Base-by-base conservation (phyloP, 2,797 vertebrate genomes). In the Enteromius thamalakanensis region DNA sequence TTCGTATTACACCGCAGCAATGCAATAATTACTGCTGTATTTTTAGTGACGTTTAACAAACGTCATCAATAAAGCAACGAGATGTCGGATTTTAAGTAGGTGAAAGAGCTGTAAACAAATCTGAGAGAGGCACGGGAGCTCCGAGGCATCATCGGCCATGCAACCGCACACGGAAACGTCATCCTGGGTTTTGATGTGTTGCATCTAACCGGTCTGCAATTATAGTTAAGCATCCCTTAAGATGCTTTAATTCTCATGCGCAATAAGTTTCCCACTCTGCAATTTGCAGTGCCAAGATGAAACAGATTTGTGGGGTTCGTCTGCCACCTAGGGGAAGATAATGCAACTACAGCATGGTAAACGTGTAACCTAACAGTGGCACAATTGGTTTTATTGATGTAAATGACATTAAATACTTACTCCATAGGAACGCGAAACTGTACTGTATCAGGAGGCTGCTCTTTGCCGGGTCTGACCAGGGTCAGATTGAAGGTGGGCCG, bases 361-460 rank as follows among this genome's bases (percentile, higher is more conserved):
- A 74, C 1, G 45, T 10, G 12, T 12, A n/a, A 26, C 9, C 26
- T 21, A 67, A 55, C 19, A 26, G 26, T 45, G 34, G 29, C 15
- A 49, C 40, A 29, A 1, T 58, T 19, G n/a, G n/a, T 40, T 60
- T 47, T 34, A 60, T 26, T 70, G 2, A 7, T 6, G 42, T 5
- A 26, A 67, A 19, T 32, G 6, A 34, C 1, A 6, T 11, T 19
- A 3, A 79, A 37, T 29, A 95, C 98, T 98, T 95, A 99, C 98
- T 95, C 95, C 95, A 99, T 92, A n/a, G 98, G 95, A 84, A 99
- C 90, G 60, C 96, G 96, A 91, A 99, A 99, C 91, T 99, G 98
- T 82, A 94, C 97, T 0, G 96, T 98, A 84, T 99, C 97, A 62
- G 95, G 91, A 0, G 96, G 97, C 90, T 96, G 96, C 32, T 94